Conservation (phyloP, 2,888 invertebrate genomes). For the Drosophila longiperda region DNA sequence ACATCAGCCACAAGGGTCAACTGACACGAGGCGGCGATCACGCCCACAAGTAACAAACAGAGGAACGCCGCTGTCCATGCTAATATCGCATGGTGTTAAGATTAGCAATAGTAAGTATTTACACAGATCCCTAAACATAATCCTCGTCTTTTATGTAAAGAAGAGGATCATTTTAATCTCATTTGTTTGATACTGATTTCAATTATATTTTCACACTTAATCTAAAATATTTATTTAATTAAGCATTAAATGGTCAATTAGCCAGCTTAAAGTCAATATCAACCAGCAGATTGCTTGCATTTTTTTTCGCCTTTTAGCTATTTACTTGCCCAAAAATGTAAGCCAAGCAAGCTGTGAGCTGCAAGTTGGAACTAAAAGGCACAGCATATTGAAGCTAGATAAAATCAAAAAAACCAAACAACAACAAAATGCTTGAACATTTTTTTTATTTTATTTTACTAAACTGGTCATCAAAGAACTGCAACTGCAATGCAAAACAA, state of each 20-base stretch:
- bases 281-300: conserved; percentile 62
- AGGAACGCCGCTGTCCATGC: conserved; percentile 90
- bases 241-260: conserved; percentile 66
- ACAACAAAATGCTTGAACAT: conserved; percentile 10
- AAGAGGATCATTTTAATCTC: neutral
- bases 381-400: conserved; percentile 24
- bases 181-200: neutral
- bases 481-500: conserved; percentile 59
- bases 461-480: conserved; percentile 79
- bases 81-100: conserved; percentile 91
- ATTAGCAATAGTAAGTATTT: conserved; percentile 90
- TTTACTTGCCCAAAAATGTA: conserved; percentile 52
- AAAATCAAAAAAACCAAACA: conserved; percentile 27
- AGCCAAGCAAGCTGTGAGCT: conserved; percentile 53
- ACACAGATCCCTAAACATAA: conserved; percentile 1
- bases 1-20: conserved; percentile 55
- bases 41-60: conserved; percentile 81
- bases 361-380: conserved; percentile 30
- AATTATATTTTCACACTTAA: conserved; percentile 17
- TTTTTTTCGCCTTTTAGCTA: conserved; percentile 33
- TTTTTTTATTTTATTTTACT: conserved; percentile 2
- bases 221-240: conserved; percentile 30
- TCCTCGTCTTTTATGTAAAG: neutral
- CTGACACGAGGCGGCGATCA: conserved; percentile 53
- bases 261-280: conserved; percentile 74